Evolutionary conservation across 2,113 vertebrate species (phyloP).

Genomic region (Bubo bubo): DNA sequence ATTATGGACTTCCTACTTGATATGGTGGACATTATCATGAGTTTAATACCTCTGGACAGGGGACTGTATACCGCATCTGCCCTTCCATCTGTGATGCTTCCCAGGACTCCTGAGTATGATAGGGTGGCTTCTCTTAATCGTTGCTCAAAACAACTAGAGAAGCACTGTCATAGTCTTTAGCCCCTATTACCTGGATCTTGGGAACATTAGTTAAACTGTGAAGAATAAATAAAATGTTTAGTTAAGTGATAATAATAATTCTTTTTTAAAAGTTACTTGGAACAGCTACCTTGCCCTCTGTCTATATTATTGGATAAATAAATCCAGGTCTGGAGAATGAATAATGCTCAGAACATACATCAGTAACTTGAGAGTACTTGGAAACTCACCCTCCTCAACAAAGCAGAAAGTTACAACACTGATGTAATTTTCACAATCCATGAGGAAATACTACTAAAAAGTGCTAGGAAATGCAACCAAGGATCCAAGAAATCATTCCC

Average conservation of each 20-base stretch:
- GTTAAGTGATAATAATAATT: neutral
- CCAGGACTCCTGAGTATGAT: neutral
- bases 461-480: neutral
- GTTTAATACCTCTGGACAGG: neutral
- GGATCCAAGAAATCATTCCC: neutral
- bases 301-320: neutral
- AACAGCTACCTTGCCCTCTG: neutral
- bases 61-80: neutral
- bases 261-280: neutral
- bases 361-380: neutral
- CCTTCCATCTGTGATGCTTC: neutral
- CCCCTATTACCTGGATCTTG: neutral
- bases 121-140: neutral
- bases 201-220: neutral
- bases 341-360: neutral
- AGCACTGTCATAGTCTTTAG: neutral
- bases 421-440: neutral
- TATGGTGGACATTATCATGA: neutral
- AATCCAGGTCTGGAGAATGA: neutral
- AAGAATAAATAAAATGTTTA: neutral
- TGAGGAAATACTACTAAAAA: neutral
- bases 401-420: neutral
- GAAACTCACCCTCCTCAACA: neutral
- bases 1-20: neutral
- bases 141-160: neutral